phyloP scores from a whole-genome alignment of 2,113 vertebrate genomes.

The Tupaia tana region DNA sequence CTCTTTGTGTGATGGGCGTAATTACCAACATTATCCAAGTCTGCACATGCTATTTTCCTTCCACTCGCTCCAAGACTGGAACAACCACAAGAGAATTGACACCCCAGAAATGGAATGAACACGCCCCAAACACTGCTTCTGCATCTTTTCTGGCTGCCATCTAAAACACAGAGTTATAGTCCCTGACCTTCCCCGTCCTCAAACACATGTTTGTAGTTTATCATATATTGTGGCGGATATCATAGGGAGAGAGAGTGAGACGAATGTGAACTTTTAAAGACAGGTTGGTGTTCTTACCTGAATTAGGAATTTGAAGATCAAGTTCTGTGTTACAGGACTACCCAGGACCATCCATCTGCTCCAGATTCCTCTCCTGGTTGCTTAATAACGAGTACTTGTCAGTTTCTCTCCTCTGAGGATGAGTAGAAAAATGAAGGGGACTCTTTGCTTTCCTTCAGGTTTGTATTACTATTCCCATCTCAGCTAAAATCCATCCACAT shows the following conservation, averaged over 20 bases:
- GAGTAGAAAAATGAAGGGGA: not conserved
- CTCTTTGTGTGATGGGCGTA: not conserved
- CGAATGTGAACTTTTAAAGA: not conserved
- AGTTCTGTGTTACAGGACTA: not conserved
- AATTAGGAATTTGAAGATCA: constrained; percentile 35
- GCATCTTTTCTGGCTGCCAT: not conserved
- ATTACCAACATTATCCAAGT: constrained; percentile 49
- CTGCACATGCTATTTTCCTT: constrained; percentile 29
- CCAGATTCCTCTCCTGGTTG: not conserved
- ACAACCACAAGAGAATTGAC: not conserved
- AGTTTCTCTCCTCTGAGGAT: not conserved
- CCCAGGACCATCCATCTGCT: not conserved
- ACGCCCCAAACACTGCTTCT: not conserved
- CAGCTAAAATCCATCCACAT: not conserved
- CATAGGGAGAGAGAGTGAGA: not conserved
- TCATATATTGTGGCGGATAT: not conserved
- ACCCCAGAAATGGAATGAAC: not conserved
- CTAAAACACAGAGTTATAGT: not conserved
- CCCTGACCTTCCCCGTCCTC: not conserved
- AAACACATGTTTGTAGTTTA: not conserved
- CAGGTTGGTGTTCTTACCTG: not conserved
- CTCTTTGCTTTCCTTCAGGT: too few species aligned
- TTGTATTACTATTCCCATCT: not conserved
- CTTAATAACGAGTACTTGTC: not conserved
- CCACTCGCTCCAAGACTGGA: not conserved